These are phyloP conservation scores for Seriola rivoliana DNA, from an alignment of 2,113 vertebrate genomes.

Conservation along the genomic window DNA sequence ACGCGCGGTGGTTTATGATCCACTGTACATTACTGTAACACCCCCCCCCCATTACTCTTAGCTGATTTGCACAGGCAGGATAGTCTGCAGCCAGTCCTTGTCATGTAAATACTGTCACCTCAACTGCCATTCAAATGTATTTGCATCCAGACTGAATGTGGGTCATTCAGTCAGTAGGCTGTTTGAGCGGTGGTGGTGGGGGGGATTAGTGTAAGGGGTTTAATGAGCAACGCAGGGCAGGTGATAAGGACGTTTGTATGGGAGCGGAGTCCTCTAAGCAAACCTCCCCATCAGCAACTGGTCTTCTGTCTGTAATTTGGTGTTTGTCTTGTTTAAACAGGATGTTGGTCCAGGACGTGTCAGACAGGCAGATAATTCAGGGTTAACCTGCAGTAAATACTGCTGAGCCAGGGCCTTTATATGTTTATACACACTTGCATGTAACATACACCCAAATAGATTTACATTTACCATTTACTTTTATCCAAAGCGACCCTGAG, in stretches of 20 bases:
- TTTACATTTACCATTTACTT: too few relatives aligned
- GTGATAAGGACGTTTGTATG: not conserved
- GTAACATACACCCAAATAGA: too few relatives aligned
- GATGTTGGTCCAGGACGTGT: not conserved
- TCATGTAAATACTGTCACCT: slow-evolving; percentile 59
- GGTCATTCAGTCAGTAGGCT: slow-evolving; percentile 63
- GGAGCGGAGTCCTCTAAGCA: too few relatives aligned
- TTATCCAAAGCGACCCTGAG: too few relatives aligned
- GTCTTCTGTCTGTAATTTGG: not conserved
- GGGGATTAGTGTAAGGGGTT: not conserved
- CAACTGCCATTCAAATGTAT: slow-evolving; percentile 66
- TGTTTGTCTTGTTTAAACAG: not conserved
- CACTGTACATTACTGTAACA: not conserved
- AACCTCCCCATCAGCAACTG: too few relatives aligned
- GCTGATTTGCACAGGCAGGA: slow-evolving; percentile 28
- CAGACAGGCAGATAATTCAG: too few relatives aligned
- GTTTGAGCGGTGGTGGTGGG: rapidly evolving
- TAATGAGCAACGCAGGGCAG: not conserved
- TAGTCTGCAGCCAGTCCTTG: slow-evolving; percentile 3
- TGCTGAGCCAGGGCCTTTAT: too few relatives aligned
- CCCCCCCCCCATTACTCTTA: rapidly evolving
- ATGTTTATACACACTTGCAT: too few relatives aligned
- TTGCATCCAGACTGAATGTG: slow-evolving; percentile 40
- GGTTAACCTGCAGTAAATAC: too few relatives aligned
- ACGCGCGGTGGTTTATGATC: not conserved